A percentile compares a stretch with the other conserved stretches of the same genome.
Conservation (phyloP, 2,888 invertebrate species). For the Conchocele bisecta region DNA sequence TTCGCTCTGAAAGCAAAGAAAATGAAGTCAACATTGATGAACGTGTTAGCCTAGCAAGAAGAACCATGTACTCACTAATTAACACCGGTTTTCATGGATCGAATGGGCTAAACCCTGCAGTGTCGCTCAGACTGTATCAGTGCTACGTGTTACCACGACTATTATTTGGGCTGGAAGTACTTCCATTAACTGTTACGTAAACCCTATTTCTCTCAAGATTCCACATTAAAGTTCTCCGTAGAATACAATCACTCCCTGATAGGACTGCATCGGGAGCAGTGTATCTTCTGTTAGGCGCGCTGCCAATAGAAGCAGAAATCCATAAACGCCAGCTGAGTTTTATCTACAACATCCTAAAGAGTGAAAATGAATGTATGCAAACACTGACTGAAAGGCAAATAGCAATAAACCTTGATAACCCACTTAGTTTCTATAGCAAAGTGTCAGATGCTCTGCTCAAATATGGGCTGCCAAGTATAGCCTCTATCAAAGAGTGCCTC, state of each 20-base stretch:
- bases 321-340: slow-evolving; percentile 5
- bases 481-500: neutral
- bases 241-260: neutral
- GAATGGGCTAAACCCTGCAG: too few species aligned
- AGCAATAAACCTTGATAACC: neutral
- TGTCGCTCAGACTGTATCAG: neutral
- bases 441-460: neutral
- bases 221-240: neutral
- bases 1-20: neutral
- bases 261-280: neutral
- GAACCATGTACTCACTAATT: neutral
- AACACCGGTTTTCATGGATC: slow-evolving; percentile 1
- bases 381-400: neutral
- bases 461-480: neutral
- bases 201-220: neutral
- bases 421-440: neutral
- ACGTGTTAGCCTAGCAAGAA: neutral
- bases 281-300: neutral
- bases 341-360: neutral
- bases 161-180: too few species aligned
- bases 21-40: too few species aligned
- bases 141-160: too few species aligned
- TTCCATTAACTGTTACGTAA: neutral
- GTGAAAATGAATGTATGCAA: neutral
- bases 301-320: slow-evolving; percentile 6